Percentiles rank a stretch among this genome's conserved stretches.
Conservation (phyloP, 2,888 invertebrate genomes). For the Alentia gelatinosa region DNA sequence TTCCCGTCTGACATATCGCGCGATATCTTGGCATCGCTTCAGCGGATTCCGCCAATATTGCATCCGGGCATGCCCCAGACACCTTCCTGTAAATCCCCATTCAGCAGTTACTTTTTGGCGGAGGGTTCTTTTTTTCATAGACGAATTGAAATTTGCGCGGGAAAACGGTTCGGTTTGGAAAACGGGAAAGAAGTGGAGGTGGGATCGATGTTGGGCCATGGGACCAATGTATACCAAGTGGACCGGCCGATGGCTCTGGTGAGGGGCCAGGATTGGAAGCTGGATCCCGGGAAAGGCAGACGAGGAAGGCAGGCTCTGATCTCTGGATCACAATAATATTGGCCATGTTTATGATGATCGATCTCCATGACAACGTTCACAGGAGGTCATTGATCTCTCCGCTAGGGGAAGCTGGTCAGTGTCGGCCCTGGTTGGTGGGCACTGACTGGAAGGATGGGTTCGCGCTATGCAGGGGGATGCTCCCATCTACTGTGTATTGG, state of each 20-base stretch:
- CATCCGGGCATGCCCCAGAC: not conserved
- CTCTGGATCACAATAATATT: slow-evolving; percentile 41
- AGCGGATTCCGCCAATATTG: not conserved
- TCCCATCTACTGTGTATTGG: no score
- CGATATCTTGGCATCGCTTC: not conserved
- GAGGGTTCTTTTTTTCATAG: not conserved
- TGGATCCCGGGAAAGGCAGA: not conserved
- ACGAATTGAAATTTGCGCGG: not conserved
- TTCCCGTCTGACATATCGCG: slow-evolving; percentile 20
- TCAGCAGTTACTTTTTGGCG: not conserved
- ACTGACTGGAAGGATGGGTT: not conserved
- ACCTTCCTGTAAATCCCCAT: not conserved
- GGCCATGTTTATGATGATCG: slow-evolving; percentile 46
- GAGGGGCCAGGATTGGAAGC: not conserved
- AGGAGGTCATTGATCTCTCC: slow-evolving; percentile 12
- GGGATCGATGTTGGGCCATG: not conserved
- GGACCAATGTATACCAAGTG: slow-evolving; percentile 13
- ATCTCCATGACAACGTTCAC: slow-evolving; percentile 4
- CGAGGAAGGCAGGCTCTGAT: not conserved
- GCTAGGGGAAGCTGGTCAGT: not conserved
- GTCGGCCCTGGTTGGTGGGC: not conserved
- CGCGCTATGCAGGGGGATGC: no score
- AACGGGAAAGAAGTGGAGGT: not conserved
- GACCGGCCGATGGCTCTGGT: not conserved
- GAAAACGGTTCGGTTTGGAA: not conserved